phyloP scores from a whole-genome alignment of 2,797 vertebrate genomes.

The Sebastes hubbsi region DNA sequence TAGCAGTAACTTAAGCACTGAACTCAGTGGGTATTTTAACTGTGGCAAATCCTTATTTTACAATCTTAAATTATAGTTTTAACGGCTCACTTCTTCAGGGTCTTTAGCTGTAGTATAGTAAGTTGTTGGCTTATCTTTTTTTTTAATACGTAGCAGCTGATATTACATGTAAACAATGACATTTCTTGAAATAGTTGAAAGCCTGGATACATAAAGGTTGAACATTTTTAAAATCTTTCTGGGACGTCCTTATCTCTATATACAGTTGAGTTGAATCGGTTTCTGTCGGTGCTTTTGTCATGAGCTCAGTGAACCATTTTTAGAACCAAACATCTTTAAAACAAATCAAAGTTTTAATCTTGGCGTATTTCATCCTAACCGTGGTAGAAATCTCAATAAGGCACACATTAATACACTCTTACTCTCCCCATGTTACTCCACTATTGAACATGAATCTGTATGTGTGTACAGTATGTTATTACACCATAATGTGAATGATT shows the following conservation, averaged over 20 bases:
- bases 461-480: slow-evolving; percentile 30
- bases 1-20: background rate
- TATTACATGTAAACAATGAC: slow-evolving; percentile 42
- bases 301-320: slow-evolving; percentile 13
- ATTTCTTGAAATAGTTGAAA: background rate
- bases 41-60: background rate
- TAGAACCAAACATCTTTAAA: slow-evolving; percentile 25
- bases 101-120: background rate
- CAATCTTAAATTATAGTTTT: background rate
- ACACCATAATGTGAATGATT: slow-evolving; percentile 39
- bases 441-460: slow-evolving; percentile 12
- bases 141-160: slow-evolving; percentile 8
- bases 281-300: background rate
- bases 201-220: background rate
- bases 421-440: background rate
- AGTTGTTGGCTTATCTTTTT: slow-evolving; percentile 8
- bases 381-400: slow-evolving; percentile 72
- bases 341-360: slow-evolving; percentile 33
- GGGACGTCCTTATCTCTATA: background rate
- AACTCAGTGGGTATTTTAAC: background rate
- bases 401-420: slow-evolving; percentile 60
- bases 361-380: slow-evolving; percentile 44
- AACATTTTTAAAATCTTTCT: background rate
- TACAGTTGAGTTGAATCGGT: background rate
- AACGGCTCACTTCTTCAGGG: background rate